A percentile compares a stretch with the other conserved stretches of the same genome.
phyloP scores from a whole-genome alignment of 2,888 invertebrate species.

The Ephialtes manifestator region DNA sequence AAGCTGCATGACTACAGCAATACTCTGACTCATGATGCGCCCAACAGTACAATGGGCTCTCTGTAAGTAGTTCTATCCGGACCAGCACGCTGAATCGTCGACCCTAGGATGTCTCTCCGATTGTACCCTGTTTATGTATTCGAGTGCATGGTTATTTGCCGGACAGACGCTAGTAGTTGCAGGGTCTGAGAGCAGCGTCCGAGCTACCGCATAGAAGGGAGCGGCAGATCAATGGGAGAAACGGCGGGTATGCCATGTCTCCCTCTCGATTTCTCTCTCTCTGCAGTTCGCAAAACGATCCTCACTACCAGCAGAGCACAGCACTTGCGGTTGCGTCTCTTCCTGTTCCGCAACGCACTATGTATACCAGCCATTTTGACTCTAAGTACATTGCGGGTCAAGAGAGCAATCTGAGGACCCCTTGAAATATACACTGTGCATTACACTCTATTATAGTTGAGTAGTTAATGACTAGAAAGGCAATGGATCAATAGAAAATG shows the following conservation, averaged over 20 bases:
- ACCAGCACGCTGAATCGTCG: slow-evolving; percentile 76
- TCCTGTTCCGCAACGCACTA: slow-evolving; percentile 15
- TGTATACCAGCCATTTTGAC: background rate
- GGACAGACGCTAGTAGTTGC: slow-evolving; percentile 70
- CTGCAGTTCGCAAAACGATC: slow-evolving; percentile 35
- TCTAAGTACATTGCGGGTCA: slow-evolving; percentile 31
- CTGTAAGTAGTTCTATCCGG: slow-evolving; percentile 82
- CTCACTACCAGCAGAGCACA: slow-evolving; percentile 3
- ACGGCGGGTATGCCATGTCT: slow-evolving; percentile 12
- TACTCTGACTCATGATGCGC: slow-evolving; percentile 53
- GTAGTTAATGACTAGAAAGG: background rate
- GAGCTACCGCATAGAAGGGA: slow-evolving; percentile 7
- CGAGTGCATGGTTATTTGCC: slow-evolving; percentile 82
- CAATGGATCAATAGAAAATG: background rate
- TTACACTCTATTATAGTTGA: background rate
- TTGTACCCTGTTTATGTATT: slow-evolving; percentile 79
- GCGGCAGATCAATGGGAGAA: slow-evolving; percentile 27
- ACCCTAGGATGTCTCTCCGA: slow-evolving; percentile 63
- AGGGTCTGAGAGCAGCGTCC: slow-evolving; percentile 24
- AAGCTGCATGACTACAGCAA: slow-evolving; percentile 35
- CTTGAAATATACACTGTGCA: background rate
- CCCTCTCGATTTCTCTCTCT: background rate
- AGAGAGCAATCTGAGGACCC: slow-evolving; percentile 12
- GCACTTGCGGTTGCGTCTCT: slow-evolving; percentile 16
- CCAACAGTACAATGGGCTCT: slow-evolving; percentile 80